These are phyloP conservation scores for Lycaena phlaeas DNA, from an alignment of 2,888 invertebrate genomes.

Conservation along the genomic window DNA sequence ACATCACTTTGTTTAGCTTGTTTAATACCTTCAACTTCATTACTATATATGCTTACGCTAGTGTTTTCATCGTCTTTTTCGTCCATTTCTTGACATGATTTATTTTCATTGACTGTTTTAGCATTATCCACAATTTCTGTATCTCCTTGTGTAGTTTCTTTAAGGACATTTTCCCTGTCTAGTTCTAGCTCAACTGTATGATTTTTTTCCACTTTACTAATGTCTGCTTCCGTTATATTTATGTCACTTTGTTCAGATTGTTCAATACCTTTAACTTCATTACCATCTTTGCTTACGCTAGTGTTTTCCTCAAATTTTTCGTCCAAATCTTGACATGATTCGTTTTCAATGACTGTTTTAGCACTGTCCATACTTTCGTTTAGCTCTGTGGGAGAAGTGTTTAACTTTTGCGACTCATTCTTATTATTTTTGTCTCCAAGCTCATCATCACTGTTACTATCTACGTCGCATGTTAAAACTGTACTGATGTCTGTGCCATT, in stretches of 20 bases:
- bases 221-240: too few relatives aligned
- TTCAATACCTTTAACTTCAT: neutral
- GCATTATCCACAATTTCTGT: conserved; percentile 46
- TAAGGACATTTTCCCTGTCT: too few relatives aligned
- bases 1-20: too few relatives aligned
- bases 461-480: conserved; percentile 17
- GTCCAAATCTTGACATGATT: conserved; percentile 34
- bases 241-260: too few relatives aligned
- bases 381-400: conserved; percentile 42
- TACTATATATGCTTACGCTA: neutral
- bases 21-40: neutral
- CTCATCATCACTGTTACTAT: conserved; percentile 12
- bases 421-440: conserved; percentile 11
- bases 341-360: conserved; percentile 54
- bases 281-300: neutral
- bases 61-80: conserved; percentile 11
- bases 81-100: conserved; percentile 34
- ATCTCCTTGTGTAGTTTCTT: neutral
- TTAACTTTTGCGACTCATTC: conserved; percentile 15
- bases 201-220: too few relatives aligned
- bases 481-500: conserved; percentile 60
- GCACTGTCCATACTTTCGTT: conserved; percentile 51
- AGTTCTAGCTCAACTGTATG: too few relatives aligned
- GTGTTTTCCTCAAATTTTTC: conserved; percentile 11
- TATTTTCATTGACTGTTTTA: conserved; percentile 54